Evolutionary conservation across 2,113 vertebrate genomes (phyloP).

Genomic region (Romanogobio albipinnatus): DNA sequence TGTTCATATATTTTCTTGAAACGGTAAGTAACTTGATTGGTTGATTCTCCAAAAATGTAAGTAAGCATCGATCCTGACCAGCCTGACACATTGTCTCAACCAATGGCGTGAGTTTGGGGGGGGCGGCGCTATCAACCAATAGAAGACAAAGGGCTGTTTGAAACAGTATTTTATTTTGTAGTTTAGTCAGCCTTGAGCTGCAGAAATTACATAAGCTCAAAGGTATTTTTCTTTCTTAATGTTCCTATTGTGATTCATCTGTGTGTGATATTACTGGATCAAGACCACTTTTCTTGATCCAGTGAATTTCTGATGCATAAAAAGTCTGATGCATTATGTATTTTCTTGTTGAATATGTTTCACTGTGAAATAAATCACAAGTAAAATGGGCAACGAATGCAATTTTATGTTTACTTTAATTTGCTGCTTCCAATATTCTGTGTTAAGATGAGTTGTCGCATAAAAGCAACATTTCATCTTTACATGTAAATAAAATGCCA

Average conservation of each 20-base stretch:
- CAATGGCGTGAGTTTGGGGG: not conserved
- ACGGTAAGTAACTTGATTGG: not conserved
- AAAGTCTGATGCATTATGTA: not conserved
- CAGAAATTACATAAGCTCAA: not conserved
- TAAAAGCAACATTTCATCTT: not conserved
- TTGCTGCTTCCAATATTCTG: not conserved
- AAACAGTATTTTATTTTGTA: not conserved
- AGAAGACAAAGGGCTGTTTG: not conserved
- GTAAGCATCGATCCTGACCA: too few relatives aligned
- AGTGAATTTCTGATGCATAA: not conserved
- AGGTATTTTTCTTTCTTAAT: not conserved
- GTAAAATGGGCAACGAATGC: not conserved
- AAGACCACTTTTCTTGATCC: not conserved
- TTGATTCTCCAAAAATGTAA: too few relatives aligned
- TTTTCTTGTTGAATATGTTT: not conserved
- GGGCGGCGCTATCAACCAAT: not conserved
- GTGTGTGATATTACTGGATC: not conserved
- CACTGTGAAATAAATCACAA: not conserved
- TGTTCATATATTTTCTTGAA: not conserved
- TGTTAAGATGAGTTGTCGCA: not conserved
- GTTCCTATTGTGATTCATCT: not conserved
- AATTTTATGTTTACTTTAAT: not conserved
- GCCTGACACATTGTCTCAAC: too few relatives aligned
- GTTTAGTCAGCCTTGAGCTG: not conserved
- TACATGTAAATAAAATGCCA: not conserved